A percentile compares a stretch with the other conserved stretches of the same genome.
Evolutionary conservation across 2,113 vertebrate genomes (phyloP).

Genomic region (Recurvirostra avosetta): DNA sequence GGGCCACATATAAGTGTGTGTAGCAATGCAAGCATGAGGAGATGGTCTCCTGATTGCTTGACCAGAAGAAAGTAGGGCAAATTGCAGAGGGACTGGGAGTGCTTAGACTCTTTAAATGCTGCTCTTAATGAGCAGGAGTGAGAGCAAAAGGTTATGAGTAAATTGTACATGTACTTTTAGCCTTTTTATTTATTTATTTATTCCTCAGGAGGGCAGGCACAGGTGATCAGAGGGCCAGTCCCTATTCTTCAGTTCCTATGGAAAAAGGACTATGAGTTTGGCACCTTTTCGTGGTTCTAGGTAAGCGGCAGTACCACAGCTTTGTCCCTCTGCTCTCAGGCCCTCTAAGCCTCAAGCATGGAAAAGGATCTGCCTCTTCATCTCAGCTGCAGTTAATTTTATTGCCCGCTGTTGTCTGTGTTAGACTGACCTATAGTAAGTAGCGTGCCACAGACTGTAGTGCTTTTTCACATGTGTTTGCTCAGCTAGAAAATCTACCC

Average conservation of each 20-base stretch:
- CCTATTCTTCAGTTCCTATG: background rate
- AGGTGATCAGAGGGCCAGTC: background rate
- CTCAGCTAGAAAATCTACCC: conserved; percentile 29
- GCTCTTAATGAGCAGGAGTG: background rate
- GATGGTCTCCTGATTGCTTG: background rate
- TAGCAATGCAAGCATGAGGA: background rate
- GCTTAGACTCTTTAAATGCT: background rate
- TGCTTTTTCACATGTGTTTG: background rate
- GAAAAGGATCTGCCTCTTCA: background rate
- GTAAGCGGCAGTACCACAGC: background rate
- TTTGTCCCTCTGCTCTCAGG: background rate
- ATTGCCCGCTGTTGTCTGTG: background rate
- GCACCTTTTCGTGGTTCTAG: background rate
- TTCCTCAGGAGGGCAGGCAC: background rate
- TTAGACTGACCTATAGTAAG: background rate
- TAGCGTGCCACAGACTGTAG: background rate
- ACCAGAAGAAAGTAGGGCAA: background rate
- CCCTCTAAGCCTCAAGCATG: background rate
- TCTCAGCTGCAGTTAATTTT: background rate
- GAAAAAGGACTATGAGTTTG: background rate
- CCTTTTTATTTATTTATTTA: background rate
- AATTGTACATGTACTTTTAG: background rate
- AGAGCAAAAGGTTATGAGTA: background rate
- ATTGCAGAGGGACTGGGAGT: background rate
- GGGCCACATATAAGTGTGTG: background rate